phyloP scores from a whole-genome alignment of 92 coral and sea anemone genomes.

The Epizoanthus illoricatus region DNA sequence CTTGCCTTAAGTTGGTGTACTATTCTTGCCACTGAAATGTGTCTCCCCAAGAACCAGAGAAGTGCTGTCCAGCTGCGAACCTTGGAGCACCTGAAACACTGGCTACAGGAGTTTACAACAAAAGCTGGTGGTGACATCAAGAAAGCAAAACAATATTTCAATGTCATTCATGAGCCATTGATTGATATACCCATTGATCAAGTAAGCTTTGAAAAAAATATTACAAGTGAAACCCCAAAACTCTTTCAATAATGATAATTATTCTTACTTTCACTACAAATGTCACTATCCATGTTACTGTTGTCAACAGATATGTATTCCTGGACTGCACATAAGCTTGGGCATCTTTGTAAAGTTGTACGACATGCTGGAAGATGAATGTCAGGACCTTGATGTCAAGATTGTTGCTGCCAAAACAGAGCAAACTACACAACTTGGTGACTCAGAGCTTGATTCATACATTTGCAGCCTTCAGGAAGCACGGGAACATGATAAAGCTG shows the following conservation, averaged over 20 bases:
- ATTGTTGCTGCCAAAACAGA: slow-evolving; percentile 4
- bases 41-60: slow-evolving; percentile 20
- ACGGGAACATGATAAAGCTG: slow-evolving; percentile 16
- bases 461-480: not conserved
- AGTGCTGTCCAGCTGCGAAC: not conserved
- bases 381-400: slow-evolving; percentile 5
- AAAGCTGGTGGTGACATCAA: slow-evolving; percentile 22
- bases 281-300: not conserved
- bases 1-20: slow-evolving; percentile 20
- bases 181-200: slow-evolving; percentile 29
- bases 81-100: slow-evolving; percentile 20
- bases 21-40: not conserved
- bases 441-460: not conserved
- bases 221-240: not conserved
- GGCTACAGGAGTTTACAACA: not conserved
- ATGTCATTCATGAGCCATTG: slow-evolving; percentile 26
- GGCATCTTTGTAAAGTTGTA: slow-evolving; percentile 25
- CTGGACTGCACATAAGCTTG: slow-evolving; percentile 39
- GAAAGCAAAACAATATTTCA: slow-evolving; percentile 14
- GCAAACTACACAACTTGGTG: not conserved
- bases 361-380: slow-evolving; percentile 5
- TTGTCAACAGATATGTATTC: slow-evolving; percentile 35
- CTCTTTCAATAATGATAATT: not conserved
- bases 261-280: not conserved
- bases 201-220: not conserved